Evolutionary conservation across 2,113 vertebrate species (phyloP).

Genomic region (Acanthisitta chloris): DNA sequence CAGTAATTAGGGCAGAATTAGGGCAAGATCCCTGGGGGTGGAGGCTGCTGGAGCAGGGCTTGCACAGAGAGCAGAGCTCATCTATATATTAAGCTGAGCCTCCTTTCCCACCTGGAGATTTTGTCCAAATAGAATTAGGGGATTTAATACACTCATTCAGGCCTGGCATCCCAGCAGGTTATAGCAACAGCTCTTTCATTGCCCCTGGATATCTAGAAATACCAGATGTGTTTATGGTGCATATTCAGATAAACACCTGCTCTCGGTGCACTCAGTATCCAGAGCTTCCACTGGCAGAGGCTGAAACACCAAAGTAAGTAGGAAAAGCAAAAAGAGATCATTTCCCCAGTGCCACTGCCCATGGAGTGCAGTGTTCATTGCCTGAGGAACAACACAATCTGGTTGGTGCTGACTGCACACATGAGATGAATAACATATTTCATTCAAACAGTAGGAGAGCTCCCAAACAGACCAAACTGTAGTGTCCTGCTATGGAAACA

Average conservation of each 20-base stretch:
- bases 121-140: background rate
- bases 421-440: background rate
- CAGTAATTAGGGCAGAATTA: constrained; percentile 52
- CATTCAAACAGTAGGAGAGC: background rate
- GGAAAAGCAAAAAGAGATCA: background rate
- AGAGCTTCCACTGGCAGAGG: background rate
- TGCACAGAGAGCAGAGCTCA: background rate
- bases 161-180: background rate
- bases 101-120: constrained; percentile 7
- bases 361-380: background rate
- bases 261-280: background rate
- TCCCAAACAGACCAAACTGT: background rate
- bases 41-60: background rate
- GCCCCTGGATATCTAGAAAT: background rate
- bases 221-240: background rate
- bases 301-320: background rate
- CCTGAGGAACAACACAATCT: fast-evolving
- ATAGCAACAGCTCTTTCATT: background rate
- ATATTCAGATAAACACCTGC: background rate
- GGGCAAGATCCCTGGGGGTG: background rate
- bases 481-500: background rate
- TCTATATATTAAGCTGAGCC: background rate
- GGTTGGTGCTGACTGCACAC: background rate
- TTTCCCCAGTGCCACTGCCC: background rate
- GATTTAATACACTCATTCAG: background rate